Evolutionary conservation across 2,113 vertebrate species (phyloP), one percentile per base, ranked within the genome.

Genomic region (Oenanthe oenanthe): DNA sequence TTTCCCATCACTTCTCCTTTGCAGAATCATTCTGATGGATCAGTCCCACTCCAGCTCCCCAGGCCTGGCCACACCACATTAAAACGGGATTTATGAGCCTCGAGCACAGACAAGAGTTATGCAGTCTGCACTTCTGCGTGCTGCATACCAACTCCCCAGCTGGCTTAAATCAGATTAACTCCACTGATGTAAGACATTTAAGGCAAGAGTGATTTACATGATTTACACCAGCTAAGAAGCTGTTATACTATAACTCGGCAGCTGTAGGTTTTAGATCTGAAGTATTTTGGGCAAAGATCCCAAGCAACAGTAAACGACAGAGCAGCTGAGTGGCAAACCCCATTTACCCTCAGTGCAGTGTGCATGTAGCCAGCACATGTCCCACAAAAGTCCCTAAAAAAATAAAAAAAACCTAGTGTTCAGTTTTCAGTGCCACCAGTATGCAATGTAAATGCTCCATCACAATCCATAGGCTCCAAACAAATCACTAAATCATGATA

Each of bases 141-240:
- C 91, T 89, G 92, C 95, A 95, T 95, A 95, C 94, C 93, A 92
- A 87, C 40, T 85, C 76, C 89, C 70, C 77, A 95, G 93, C 86
- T 95, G 91, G 70, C 89, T 95, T 96, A 95, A 96, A 95, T 97
- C 94, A 96, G 82, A 89, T 95, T 95, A 95, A 93, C 70, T 97
- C 89, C 61, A 78, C 89, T 91, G 89, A 95, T 91, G 86, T 92
- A 91, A 95, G 91, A 92, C 84, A 92, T 95, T 96, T 87, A 95
- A 93, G 62, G 91, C 91, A 83, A 94, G 79, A 85, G 88, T 62
- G 43, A 45, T 45, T 80, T 66, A 68, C 68, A 86, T 67, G 91
- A 96, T 97, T 97, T 97, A 97, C 47, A 93, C 67, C 72, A 93
- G 79, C 94, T 94, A 90, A 97, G 85, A 92, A 94, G 91, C 75